Base-by-base conservation (phyloP, 2,888 invertebrate species). In the Diaphora mendica region DNA sequence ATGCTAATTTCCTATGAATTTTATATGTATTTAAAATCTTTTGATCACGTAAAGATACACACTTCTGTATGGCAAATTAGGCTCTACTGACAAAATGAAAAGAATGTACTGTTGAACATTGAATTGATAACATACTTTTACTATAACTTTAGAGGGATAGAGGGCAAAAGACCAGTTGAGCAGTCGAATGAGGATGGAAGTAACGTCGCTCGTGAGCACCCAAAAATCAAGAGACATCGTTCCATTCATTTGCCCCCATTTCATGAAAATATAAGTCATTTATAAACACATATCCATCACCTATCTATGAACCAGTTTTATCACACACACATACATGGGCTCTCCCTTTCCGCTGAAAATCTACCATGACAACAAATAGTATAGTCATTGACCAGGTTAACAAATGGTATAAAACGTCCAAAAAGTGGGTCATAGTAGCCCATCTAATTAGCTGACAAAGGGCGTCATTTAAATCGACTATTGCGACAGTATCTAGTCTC, bases 401-500 rank as follows among this genome's bases (percentile, higher is more conserved):
- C 35, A 68, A 73, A 44, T 72, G 23, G 35, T 33, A 20, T 55
- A 42, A 69, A 64, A 64, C 35, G n/a, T 35, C 33, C 33, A 71
- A 72, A 48, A 64, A 69, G 64, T 62, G 20, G 70, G 33, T 42
- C 69, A 70, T 59, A 64, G 33, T 70, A 8, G 69, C 55, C 55
- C 48, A 39, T 51, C 15, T 48, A 73, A 70, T 74, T 74, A 68
- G 39, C 23, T 33, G 42, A 65, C 30, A 64, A 75, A 75, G 69
- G 71, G 69, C 71, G 71, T 30, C 23, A 59, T 59, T 66, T 71
- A 68, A 71, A 71, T 69, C 59, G 79, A 72, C 42, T 68, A 75
- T 90, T 89, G 85, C 89, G 79, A 84, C 88, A 90, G 79, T 77
- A n/a, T 82, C 84, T 79, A 84, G 82, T 88, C 87, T 81, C 89